A percentile compares a stretch with the other conserved stretches of the same genome.
Conservation (phyloP, 1,140 invertebrate species). For the Zaprionus tsacasi region DNA sequence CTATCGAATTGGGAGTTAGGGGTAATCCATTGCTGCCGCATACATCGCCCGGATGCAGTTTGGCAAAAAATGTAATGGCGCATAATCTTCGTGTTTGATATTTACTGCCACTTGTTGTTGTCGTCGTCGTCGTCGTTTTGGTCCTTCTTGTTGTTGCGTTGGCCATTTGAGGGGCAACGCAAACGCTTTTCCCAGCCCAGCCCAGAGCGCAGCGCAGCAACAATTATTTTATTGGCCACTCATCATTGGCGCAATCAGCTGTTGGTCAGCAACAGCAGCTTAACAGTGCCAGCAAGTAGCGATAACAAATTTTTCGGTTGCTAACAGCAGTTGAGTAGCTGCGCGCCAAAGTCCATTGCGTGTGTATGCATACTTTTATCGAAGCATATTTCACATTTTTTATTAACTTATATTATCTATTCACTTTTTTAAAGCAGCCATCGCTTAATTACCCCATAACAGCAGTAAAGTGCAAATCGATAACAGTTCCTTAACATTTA, state of each 20-base stretch:
- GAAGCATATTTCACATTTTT: background rate
- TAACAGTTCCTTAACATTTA: background rate
- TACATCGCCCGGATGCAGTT: conserved; percentile 94
- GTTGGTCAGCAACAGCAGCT: conserved; percentile 1
- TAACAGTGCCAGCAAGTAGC: background rate
- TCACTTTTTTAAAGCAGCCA: background rate
- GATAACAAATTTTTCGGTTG: conserved; percentile 1
- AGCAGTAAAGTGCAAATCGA: background rate
- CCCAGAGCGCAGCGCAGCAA: conserved; percentile 27
- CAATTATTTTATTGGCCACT: conserved; percentile 39
- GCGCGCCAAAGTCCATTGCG: background rate
- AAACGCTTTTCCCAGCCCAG: conserved; percentile 10
- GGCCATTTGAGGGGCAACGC: conserved; percentile 34
- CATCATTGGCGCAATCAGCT: conserved; percentile 31
- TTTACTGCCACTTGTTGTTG: conserved; percentile 19
- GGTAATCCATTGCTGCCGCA: conserved; percentile 98
- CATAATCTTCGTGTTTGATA: conserved; percentile 86
- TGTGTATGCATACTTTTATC: background rate
- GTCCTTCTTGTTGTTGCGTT: conserved; percentile 24
- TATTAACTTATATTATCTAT: background rate
- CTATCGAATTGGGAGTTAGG: conserved; percentile 97
- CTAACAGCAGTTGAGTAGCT: background rate
- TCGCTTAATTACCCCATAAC: background rate
- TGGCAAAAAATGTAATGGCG: conserved; percentile 95
- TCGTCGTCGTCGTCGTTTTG: conserved; percentile 14